Percentiles rank a stretch among this genome's conserved stretches.
phyloP scores from a whole-genome alignment of 2,888 invertebrate genomes.

The Nemurella pictetii region DNA sequence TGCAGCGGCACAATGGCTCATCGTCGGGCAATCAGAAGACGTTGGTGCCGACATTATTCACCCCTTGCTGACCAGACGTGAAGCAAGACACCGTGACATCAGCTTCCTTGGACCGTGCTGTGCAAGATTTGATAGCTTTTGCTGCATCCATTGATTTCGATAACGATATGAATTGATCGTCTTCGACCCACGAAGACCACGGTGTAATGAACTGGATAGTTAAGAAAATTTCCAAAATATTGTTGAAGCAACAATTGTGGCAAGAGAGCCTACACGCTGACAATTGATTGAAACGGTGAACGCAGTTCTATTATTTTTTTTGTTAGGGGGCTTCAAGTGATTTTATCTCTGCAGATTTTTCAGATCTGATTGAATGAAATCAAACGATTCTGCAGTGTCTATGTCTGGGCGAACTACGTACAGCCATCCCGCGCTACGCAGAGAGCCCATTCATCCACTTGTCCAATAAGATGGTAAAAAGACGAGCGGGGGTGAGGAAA shows the following conservation, averaged over 20 bases:
- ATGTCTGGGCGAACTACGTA: too few species aligned
- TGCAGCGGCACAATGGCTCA: slow-evolving; percentile 16
- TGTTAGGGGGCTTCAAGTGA: not conserved
- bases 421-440: not conserved
- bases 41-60: slow-evolving; percentile 12
- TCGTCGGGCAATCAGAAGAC: slow-evolving; percentile 14
- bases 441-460: slow-evolving; percentile 10
- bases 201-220: not conserved
- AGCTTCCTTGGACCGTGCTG: too few species aligned
- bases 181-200: too few species aligned
- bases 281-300: too few species aligned
- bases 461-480: slow-evolving; percentile 22
- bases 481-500: not conserved
- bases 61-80: not conserved
- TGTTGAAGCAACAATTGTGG: not conserved
- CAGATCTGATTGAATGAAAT: slow-evolving; percentile 2
- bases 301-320: too few species aligned
- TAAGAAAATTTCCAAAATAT: too few species aligned
- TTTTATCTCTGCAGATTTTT: not conserved
- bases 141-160: too few species aligned
- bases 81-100: not conserved
- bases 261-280: too few species aligned
- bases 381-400: too few species aligned
- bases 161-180: too few species aligned
- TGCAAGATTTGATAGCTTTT: too few species aligned